Base-by-base conservation (phyloP, 2,797 vertebrate genomes). In the Myoxocephalus aenaeus region DNA sequence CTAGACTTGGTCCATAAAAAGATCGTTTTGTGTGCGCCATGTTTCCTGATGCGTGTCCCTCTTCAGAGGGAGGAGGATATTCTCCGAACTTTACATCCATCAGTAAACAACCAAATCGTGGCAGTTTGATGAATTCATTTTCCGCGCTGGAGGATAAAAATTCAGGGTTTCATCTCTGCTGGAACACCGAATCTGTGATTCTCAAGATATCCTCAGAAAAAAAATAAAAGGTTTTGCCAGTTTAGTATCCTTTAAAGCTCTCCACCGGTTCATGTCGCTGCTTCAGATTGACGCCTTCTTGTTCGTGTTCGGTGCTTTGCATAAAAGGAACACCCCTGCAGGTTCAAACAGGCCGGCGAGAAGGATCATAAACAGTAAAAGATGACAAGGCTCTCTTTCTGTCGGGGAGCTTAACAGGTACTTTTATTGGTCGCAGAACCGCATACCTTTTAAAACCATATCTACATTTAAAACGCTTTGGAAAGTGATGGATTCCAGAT, bases 401-500 rank as follows among this genome's bases (percentile, higher is more conserved):
- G 61, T 27, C 1, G 15, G 50, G 67, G 64, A 22, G 70, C 59
- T 83, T 83, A 88, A 85, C 87, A 82, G 88, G 84, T 88, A 82
- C 83, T 87, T 91, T 87, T 70, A 82, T 71, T 70, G 58, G 44
- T 77, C 81, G 71, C 65, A 74, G 76, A 53, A 63, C 61, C 77
- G 81, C 78, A 80, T 82, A 84, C 80, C 69, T 86, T 87, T 68
- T 82, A 32, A 64, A 84, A 86, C 65, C 82, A 71, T 84, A 91
- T 89, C 86, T 86, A 77, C 29, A 32, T 32, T 84, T 74, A 72
- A 86, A 70, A 36, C 7, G 58, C 79, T 87, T 84, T 76, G 82
- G 65, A 87, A 84, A 69, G 84, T 66, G 89, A 91, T 88, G 76
- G 75, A 81, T 86, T 92, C 90, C 90, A 93, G 91, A 90, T 92